Base-by-base conservation (phyloP, 2,797 vertebrate genomes). In the Pseudotriccus pelzelni region DNA sequence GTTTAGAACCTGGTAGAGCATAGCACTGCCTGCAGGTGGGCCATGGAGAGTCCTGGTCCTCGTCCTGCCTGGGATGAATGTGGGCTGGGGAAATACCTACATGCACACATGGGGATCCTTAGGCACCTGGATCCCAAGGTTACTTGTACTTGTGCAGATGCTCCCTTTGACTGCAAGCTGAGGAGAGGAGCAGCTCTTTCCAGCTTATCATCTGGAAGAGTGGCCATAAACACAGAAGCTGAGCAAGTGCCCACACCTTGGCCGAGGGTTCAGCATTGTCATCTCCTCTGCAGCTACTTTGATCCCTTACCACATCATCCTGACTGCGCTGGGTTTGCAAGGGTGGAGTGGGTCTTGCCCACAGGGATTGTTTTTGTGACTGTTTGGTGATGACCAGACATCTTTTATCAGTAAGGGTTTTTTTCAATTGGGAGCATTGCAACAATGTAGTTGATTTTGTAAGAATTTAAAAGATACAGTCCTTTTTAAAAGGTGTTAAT, bases 341-440 rank as follows among this genome's bases (percentile, higher is more conserved):
- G 25, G 41, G 47, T 68, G 49, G 43, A 41, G 46, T 37, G 53
- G 43, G 30, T 87, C 46, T 60, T 62, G 76, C 60, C 90, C 64
- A 27, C 89, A 92, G 95, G 88, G 82, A 80, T 89, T 88, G 56
- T 47, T 89, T 89, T 86, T 94, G 43, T 43, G 46, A 46, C 23
- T 46, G 49, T 39, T 60, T 47, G 77, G 59, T 22, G 79, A 74
- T 86, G 90, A 79, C 73, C 76, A 50, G 81, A 46, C 80, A 58
- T 96, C 95, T 96, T 94, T 90, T 77, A 96, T 85, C 86, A 76
- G 68, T 46, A 47, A 41, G 19, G 2, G 8, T 46, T 47, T 94
- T 96, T 84, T 89, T 84, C 64, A 87, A 89, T 64, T 97, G 93
- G 47, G 97, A 97, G 84, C 84, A 34, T 87, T 59, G 68, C 87